Conservation (phyloP, 2,888 invertebrate species). For the Desoria tigrina region DNA sequence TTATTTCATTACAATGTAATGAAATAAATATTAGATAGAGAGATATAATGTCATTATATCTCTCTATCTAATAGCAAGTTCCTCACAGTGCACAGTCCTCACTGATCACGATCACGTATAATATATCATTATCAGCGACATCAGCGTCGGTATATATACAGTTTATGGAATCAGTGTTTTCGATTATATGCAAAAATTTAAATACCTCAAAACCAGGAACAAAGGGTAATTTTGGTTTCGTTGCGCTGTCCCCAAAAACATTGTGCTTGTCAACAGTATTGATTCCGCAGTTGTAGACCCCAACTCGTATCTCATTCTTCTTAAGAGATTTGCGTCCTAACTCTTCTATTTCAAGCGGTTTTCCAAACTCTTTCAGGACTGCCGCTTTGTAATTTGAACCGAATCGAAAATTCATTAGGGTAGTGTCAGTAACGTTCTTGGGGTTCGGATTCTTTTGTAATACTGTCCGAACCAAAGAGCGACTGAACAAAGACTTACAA, state of each 20-base stretch:
- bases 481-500: no score
- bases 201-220: slow-evolving; percentile 66
- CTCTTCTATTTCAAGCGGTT: slow-evolving; percentile 62
- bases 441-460: not conserved
- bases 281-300: slow-evolving; percentile 67
- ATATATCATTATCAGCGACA: no score
- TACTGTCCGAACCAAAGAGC: no score
- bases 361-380: slow-evolving; percentile 60
- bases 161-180: not conserved
- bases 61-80: no score
- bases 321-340: slow-evolving; percentile 58
- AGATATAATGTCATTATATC: no score
- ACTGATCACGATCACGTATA: no score
- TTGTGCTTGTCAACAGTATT: slow-evolving; percentile 66
- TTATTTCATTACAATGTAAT: not conserved
- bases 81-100: no score
- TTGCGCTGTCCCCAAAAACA: slow-evolving; percentile 60
- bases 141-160: no score
- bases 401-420: not conserved
- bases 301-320: slow-evolving; percentile 63
- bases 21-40: no score
- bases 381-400: slow-evolving; percentile 59
- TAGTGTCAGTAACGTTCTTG: not conserved
- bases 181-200: slow-evolving; percentile 54
- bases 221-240: slow-evolving; percentile 61